Evolutionary conservation across 2,797 vertebrate genomes (phyloP).

Genomic region (Rhinoraja longicauda): DNA sequence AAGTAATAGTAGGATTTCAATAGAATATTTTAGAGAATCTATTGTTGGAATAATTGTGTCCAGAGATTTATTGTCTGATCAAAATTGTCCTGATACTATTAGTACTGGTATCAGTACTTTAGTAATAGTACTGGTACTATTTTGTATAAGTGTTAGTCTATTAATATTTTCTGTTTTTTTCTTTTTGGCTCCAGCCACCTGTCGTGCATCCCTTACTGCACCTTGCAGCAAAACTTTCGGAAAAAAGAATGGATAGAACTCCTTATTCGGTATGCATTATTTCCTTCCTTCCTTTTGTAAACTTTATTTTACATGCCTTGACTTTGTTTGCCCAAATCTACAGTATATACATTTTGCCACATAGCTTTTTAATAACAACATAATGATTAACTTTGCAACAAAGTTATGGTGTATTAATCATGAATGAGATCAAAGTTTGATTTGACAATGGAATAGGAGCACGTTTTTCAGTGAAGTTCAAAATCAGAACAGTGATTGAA

Average conservation of each 20-base stretch:
- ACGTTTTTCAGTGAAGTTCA: neutral
- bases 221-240: constrained; percentile 46
- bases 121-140: neutral
- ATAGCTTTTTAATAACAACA: neutral
- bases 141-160: neutral
- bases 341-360: neutral
- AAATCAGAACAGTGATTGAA: neutral
- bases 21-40: neutral
- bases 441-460: neutral
- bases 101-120: too few relatives aligned
- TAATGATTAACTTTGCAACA: neutral
- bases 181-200: constrained; percentile 41
- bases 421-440: neutral
- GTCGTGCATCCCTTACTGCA: constrained; percentile 42
- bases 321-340: neutral
- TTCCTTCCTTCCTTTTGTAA: constrained; percentile 39
- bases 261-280: constrained; percentile 11
- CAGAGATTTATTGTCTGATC: neutral
- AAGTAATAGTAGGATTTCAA: neutral
- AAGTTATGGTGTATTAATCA: neutral
- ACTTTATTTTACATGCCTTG: neutral
- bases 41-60: neutral
- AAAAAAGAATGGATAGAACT: constrained; percentile 43
- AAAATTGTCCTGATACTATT: neutral
- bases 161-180: neutral